Evolutionary conservation across 1,140 invertebrate genomes (phyloP).

Genomic region (Aphis craccivora): DNA sequence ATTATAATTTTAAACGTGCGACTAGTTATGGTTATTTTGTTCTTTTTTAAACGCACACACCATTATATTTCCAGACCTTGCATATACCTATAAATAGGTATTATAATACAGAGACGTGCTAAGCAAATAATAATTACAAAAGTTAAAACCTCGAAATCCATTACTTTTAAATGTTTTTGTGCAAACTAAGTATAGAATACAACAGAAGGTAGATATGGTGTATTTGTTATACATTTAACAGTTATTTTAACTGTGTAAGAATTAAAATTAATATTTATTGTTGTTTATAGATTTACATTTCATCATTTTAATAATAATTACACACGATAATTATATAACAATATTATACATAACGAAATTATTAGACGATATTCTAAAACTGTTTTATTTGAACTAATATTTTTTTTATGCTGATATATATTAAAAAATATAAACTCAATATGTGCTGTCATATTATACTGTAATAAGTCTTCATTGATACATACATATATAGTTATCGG

Average conservation of each 20-base stretch:
- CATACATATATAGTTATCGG: too few species aligned
- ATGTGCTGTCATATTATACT: too few species aligned
- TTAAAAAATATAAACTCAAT: too few species aligned
- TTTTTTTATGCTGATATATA: too few species aligned
- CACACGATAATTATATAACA: too few species aligned
- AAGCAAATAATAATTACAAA: not conserved
- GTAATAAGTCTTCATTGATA: too few species aligned
- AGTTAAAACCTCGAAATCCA: not conserved
- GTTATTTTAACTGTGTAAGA: not conserved
- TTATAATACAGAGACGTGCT: too few species aligned
- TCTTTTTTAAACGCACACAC: not conserved
- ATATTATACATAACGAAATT: too few species aligned
- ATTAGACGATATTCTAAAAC: too few species aligned
- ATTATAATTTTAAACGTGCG: not conserved
- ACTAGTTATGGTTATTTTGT: not conserved
- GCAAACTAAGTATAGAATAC: not conserved
- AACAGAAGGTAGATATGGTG: not conserved
- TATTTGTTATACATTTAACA: not conserved
- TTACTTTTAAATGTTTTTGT: not conserved
- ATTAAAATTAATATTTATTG: not conserved
- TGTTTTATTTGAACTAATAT: not conserved
- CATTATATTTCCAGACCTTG: not conserved
- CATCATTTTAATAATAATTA: not conserved
- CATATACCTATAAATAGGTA: too few species aligned
- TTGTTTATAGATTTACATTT: not conserved